These are phyloP conservation scores for Calyptomena viridis DNA, from an alignment of 2,113 vertebrate genomes.

Conservation along the genomic window DNA sequence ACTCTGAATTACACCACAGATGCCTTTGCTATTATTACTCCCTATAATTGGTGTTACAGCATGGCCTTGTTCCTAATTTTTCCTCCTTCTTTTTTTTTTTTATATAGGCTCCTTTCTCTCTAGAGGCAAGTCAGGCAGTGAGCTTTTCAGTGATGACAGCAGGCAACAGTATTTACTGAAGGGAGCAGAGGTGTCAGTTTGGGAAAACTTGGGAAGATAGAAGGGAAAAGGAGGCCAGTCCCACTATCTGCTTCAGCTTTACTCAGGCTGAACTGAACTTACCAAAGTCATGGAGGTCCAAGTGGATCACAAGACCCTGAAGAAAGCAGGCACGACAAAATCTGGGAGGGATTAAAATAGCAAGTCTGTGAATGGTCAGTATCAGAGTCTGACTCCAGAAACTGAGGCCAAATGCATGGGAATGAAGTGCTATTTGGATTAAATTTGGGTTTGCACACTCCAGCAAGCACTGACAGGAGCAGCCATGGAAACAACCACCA, in stretches of 20 bases:
- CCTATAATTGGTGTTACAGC: neutral
- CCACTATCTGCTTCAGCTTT: neutral
- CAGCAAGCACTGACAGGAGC: neutral
- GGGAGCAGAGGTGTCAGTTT: neutral
- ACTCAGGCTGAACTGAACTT: neutral
- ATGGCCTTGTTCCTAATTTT: neutral
- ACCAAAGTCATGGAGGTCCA: fast-evolving
- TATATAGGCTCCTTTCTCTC: neutral
- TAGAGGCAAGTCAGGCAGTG: neutral
- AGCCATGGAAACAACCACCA: neutral
- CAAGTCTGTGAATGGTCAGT: neutral
- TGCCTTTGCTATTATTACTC: neutral
- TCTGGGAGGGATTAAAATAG: neutral
- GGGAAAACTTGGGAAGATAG: neutral
- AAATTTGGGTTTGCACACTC: neutral
- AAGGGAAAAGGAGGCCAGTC: neutral
- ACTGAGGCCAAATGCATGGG: neutral
- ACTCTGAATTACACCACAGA: neutral
- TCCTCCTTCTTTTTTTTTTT: neutral
- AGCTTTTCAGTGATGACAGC: neutral
- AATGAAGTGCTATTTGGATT: neutral
- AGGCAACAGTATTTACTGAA: neutral
- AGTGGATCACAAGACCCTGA: neutral
- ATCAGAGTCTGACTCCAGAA: neutral
- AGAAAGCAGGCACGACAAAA: neutral